These are phyloP conservation scores for Rosalia funebris DNA, from an alignment of 2,888 invertebrate species.

Conservation along the genomic window DNA sequence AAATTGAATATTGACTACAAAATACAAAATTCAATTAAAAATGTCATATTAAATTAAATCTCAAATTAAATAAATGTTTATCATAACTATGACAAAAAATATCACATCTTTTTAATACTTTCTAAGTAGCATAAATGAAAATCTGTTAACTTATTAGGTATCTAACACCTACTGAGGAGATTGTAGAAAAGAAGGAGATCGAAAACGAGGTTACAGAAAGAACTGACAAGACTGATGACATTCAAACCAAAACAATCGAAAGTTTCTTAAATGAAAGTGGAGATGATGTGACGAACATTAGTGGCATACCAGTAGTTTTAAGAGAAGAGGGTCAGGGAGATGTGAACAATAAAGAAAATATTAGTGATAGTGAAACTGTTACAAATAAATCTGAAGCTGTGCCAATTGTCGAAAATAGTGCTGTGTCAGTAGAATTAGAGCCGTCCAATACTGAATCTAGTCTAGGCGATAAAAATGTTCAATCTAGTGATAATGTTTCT, in stretches of 20 bases:
- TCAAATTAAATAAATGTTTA: no score
- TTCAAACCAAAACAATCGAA: slow-evolving; percentile 31
- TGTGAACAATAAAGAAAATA: slow-evolving; percentile 49
- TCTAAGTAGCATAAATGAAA: no score
- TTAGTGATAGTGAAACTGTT: slow-evolving; percentile 52
- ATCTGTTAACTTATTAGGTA: no score
- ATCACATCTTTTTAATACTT: no score
- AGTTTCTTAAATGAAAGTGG: slow-evolving; percentile 41
- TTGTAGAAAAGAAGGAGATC: slow-evolving; percentile 55
- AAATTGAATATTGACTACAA: no score
- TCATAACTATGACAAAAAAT: slow-evolving; percentile 6
- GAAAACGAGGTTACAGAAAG: slow-evolving; percentile 36
- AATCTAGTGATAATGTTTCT: slow-evolving; percentile 50
- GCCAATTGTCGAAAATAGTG: slow-evolving; percentile 64
- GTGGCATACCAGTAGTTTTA: slow-evolving; percentile 33
- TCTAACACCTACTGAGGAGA: slow-evolving; percentile 73
- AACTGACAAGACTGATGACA: slow-evolving; percentile 40
- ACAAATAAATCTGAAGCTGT: slow-evolving; percentile 55
- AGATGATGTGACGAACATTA: slow-evolving; percentile 32
- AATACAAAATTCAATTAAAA: no score
- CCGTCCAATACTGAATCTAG: slow-evolving; percentile 65
- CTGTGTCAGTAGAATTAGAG: slow-evolving; percentile 65
- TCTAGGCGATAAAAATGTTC: slow-evolving; percentile 54
- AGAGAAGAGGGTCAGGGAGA: slow-evolving; percentile 43
- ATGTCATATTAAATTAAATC: no score